Percentiles rank a stretch among this genome's conserved stretches.
phyloP scores from a whole-genome alignment of 2,888 invertebrate genomes.

The Morinoia aosen region DNA sequence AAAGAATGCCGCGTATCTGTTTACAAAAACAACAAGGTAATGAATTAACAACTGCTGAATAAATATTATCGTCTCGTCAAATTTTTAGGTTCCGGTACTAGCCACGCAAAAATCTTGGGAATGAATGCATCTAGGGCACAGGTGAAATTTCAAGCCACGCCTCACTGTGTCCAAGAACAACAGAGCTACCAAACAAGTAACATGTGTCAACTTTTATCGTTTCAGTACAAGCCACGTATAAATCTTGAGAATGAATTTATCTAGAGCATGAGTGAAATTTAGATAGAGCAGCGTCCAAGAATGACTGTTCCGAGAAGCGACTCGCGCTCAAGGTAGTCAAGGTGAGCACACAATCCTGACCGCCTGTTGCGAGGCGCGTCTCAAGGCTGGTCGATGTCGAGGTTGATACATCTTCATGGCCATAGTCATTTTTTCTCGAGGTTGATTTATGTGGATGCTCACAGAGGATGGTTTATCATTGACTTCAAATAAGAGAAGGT shows the following conservation, averaged over 20 bases:
- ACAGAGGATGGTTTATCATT: not conserved
- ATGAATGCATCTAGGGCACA: too few relatives aligned
- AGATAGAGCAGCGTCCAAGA: not conserved
- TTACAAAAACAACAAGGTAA: too few relatives aligned
- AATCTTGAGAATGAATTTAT: not conserved
- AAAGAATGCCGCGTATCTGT: too few relatives aligned
- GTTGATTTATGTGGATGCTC: not conserved
- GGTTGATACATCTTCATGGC: not conserved
- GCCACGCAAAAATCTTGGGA: too few relatives aligned
- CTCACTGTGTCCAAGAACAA: too few relatives aligned
- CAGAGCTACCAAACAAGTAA: too few relatives aligned
- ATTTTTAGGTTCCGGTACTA: too few relatives aligned
- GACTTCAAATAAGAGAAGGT: not conserved
- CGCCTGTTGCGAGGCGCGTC: conserved; percentile 2
- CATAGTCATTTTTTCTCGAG: not conserved
- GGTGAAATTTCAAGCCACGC: too few relatives aligned
- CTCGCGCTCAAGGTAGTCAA: not conserved
- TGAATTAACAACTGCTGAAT: too few relatives aligned
- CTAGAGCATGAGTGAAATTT: not conserved
- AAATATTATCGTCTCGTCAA: too few relatives aligned
- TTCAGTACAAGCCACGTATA: too few relatives aligned
- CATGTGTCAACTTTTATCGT: too few relatives aligned
- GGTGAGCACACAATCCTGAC: not conserved
- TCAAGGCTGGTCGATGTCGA: not conserved
- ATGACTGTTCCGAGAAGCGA: not conserved